phyloP scores from a whole-genome alignment of 2,797 vertebrate genomes.

The Philypnodon macrostomus region DNA sequence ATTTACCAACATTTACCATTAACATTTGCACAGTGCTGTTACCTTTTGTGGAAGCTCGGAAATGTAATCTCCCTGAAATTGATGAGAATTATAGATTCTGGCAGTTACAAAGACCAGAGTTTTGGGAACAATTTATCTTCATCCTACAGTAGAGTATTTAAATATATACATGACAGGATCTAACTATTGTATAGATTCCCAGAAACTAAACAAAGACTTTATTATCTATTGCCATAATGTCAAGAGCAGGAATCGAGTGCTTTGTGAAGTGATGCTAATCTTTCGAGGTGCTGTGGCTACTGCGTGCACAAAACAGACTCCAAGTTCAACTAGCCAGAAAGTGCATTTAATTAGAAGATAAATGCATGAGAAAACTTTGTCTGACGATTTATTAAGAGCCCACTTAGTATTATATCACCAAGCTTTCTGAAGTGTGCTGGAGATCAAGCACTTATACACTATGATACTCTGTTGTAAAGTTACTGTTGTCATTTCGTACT shows the following conservation, averaged over 20 bases:
- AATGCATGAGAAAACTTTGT: not conserved
- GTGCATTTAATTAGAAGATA: conserved; percentile 10
- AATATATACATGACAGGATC: conserved; percentile 5
- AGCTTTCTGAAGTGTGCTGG: not conserved
- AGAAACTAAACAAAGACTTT: not conserved
- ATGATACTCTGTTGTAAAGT: not conserved
- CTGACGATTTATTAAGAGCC: conserved; percentile 3
- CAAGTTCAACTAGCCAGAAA: not conserved
- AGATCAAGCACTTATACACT: not conserved
- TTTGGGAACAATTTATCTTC: conserved; percentile 9
- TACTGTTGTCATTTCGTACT: too few species aligned
- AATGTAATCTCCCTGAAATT: conserved; percentile 8
- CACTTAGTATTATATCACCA: conserved; percentile 1
- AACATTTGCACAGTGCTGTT: too few species aligned
- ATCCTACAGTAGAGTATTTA: not conserved
- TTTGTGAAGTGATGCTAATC: not conserved
- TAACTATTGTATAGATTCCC: conserved; percentile 7
- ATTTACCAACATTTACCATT: too few species aligned
- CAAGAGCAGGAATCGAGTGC: not conserved
- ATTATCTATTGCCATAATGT: not conserved
- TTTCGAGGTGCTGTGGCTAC: too few species aligned
- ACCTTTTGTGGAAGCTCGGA: not conserved
- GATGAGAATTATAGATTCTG: conserved; percentile 7
- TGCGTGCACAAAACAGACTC: not conserved
- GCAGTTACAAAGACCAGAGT: conserved; percentile 2